These are phyloP conservation scores for Cyclopterus lumpus DNA, from an alignment of 2,797 vertebrate species.

Conservation along the genomic window DNA sequence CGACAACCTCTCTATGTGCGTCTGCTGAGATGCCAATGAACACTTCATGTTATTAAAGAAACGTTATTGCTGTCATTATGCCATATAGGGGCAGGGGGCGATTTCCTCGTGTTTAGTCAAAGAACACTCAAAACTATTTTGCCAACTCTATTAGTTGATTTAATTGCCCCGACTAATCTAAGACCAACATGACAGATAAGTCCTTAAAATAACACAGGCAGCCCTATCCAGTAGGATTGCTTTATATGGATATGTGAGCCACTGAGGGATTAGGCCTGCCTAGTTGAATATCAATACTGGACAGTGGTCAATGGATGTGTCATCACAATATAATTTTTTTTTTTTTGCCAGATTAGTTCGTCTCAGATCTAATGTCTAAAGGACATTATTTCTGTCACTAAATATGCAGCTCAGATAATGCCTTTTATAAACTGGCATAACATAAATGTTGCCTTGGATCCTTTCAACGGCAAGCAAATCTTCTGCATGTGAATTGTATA, in stretches of 20 bases:
- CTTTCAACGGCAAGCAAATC: no score
- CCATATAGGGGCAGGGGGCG: not conserved
- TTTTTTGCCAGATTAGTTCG: not conserved
- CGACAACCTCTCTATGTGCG: not conserved
- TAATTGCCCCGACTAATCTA: not conserved
- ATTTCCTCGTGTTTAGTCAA: not conserved
- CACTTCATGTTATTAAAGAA: not conserved
- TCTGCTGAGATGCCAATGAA: not conserved
- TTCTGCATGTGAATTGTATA: not conserved
- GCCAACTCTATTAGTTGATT: not conserved
- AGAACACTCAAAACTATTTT: not conserved
- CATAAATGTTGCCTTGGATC: no score
- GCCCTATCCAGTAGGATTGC: not conserved
- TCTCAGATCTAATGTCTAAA: not conserved
- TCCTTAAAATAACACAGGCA: not conserved
- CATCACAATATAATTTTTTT: not conserved
- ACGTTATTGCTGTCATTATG: not conserved
- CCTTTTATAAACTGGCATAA: no score
- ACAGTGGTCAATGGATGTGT: not conserved
- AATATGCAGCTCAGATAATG: no score
- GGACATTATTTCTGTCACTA: no score
- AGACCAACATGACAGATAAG: not conserved
- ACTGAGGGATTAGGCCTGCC: not conserved
- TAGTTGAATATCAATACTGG: not conserved
- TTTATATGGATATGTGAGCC: not conserved